Conservation (phyloP, 2,888 invertebrate genomes). For the Trimorus sp. region DNA sequence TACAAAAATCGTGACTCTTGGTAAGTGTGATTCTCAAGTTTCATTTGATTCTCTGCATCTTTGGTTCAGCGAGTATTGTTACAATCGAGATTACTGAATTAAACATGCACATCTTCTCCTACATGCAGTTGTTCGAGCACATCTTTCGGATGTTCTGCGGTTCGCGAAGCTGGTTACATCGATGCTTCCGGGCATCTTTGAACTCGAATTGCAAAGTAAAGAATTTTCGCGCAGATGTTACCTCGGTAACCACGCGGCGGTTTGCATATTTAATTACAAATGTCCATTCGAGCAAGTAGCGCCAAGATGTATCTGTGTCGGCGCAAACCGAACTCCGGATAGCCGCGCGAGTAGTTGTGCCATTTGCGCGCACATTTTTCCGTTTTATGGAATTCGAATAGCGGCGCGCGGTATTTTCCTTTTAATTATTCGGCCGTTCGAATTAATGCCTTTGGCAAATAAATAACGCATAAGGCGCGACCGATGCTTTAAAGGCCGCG, state of each 20-base stretch:
- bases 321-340: constrained; percentile 40
- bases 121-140: constrained; percentile 7
- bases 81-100: background rate
- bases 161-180: constrained; percentile 39
- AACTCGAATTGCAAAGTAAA: constrained; percentile 61
- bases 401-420: constrained; percentile 37
- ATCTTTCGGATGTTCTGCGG: constrained; percentile 11
- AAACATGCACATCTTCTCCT: constrained; percentile 22
- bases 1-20: too few species aligned
- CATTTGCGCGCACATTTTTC: constrained; percentile 55
- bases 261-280: constrained; percentile 76
- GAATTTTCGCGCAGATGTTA: constrained; percentile 73
- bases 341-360: constrained; percentile 51
- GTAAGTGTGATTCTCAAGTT: too few species aligned
- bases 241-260: constrained; percentile 70
- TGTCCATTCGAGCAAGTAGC: constrained; percentile 46
- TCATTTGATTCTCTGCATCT: too few species aligned
- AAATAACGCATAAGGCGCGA: constrained; percentile 48
- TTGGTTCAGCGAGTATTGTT: too few species aligned
- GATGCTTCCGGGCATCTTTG: constrained; percentile 56
- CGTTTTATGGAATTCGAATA: constrained; percentile 50
- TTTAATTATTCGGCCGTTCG: constrained; percentile 56
- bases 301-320: constrained; percentile 50
- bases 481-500: constrained; percentile 26
- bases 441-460: constrained; percentile 47